A percentile compares a stretch with the other conserved stretches of the same genome.
Conservation (phyloP, 2,888 invertebrate genomes). For the Theristus sp. region DNA sequence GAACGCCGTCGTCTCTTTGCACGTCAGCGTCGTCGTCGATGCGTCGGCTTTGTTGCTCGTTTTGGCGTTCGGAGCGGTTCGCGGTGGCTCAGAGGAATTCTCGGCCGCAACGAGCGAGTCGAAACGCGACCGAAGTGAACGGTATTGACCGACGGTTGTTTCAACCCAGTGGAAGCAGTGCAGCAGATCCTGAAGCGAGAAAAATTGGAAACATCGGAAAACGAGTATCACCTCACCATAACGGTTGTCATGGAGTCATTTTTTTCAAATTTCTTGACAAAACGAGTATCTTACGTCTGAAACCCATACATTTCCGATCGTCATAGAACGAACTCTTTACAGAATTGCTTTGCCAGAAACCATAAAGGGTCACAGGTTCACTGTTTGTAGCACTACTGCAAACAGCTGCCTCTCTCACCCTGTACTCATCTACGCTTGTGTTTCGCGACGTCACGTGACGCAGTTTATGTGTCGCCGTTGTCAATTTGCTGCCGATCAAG, state of each 20-base stretch:
- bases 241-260: neutral
- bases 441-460: neutral
- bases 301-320: too few species aligned
- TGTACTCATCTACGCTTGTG: neutral
- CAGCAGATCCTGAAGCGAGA: constrained; percentile 3
- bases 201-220: too few species aligned
- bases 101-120: too few species aligned
- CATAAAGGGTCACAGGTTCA: too few species aligned
- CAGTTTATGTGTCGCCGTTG: neutral
- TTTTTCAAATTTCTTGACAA: neutral
- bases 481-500: neutral
- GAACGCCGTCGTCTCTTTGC: neutral
- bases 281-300: neutral
- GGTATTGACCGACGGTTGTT: neutral
- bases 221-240: too few species aligned
- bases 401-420: too few species aligned
- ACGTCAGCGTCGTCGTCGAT: neutral
- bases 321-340: too few species aligned
- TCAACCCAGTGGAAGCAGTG: neutral
- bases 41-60: too few species aligned
- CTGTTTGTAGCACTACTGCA: too few species aligned
- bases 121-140: neutral
- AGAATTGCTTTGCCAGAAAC: too few species aligned
- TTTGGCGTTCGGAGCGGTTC: too few species aligned
- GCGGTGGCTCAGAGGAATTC: too few species aligned